Evolutionary conservation across 2,113 vertebrate genomes (phyloP), one percentile per base, ranked within the genome.

Genomic region (Regulus satrapa): DNA sequence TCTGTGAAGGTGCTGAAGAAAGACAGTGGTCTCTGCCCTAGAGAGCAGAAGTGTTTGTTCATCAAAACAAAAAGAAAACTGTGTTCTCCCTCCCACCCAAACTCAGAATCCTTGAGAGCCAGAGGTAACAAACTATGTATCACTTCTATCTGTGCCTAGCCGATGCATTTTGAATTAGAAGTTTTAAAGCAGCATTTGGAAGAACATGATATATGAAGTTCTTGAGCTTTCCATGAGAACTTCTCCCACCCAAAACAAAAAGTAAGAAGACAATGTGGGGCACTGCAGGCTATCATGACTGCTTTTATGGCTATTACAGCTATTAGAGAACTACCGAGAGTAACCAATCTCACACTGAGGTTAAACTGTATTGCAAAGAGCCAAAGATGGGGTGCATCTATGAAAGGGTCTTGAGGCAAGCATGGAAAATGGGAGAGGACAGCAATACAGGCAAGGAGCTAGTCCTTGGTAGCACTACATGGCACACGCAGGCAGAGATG

Each of bases 201-300:
- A 94, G 54, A 90, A 58, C 18, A 58, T 28, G 40, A 14, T 2
- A 0, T 34, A 18, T 10, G 32, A 43, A 2, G 9, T 62, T 68
- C 32, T 77, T 64, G 23, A 85, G 32, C 26, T 88, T 90, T 83
- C 38, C 10, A 2, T 31, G 31, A 41, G 29, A 93, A 82, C 24
- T 88, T 85, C 41, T 76, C 34, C 38, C 10, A 18, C 46, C 23
- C 29, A 51, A 73, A 71, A 21, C 23, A 91, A 68, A 58, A 89
- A 75, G 18, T 16, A 81, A 55, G 43, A 21, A 40, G 56, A 12
- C 91, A 73, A 72, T 12, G 8, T 4, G 1, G 40, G 20, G 31
- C 23, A 79, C 31, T 46, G 10, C 38, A 40, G 40, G 32, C 32
- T 62, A n/a, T 81, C 0, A 0, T 61, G 46, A 9, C 4, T 26